These are phyloP conservation scores for Augochlorella aurata DNA, from an alignment of 2,888 invertebrate species.

Conservation along the genomic window DNA sequence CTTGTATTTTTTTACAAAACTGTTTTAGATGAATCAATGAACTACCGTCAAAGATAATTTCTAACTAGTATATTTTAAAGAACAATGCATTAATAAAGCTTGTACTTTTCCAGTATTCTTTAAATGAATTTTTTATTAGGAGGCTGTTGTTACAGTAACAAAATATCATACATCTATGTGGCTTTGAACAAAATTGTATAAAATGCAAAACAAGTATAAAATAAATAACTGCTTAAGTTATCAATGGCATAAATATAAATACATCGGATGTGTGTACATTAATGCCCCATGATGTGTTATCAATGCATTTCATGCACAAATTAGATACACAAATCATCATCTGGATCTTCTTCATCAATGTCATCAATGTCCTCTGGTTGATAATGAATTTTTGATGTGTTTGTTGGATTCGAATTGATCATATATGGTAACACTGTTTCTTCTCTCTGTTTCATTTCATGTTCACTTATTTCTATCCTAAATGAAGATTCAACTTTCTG, in stretches of 20 bases:
- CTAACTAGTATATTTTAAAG: background rate
- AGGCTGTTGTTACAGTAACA: slow-evolving; percentile 7
- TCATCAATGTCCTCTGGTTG: slow-evolving; percentile 91
- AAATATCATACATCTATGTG: slow-evolving; percentile 13
- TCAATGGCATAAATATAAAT: background rate
- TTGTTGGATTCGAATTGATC: slow-evolving; percentile 57
- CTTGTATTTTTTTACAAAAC: slow-evolving; percentile 26
- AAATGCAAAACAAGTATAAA: slow-evolving; percentile 71
- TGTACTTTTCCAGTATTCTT: slow-evolving; percentile 1
- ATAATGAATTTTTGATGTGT: slow-evolving; percentile 86
- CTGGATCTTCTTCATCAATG: slow-evolving; percentile 92
- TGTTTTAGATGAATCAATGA: background rate
- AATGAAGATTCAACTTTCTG: slow-evolving; percentile 68
- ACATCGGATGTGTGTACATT: background rate
- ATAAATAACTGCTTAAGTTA: slow-evolving; percentile 57
- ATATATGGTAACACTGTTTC: slow-evolving; percentile 76
- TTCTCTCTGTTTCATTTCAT: slow-evolving; percentile 76
- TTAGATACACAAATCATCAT: slow-evolving; percentile 91
- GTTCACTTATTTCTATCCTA: slow-evolving; percentile 76
- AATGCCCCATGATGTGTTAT: background rate
- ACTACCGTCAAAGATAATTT: slow-evolving; percentile 2
- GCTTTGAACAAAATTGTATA: slow-evolving; percentile 21
- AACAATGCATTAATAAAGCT: background rate
- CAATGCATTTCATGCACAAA: background rate
- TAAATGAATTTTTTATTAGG: slow-evolving; percentile 1